Conservation (phyloP, 2,888 invertebrate species). For the Oxyscelio sp. region DNA sequence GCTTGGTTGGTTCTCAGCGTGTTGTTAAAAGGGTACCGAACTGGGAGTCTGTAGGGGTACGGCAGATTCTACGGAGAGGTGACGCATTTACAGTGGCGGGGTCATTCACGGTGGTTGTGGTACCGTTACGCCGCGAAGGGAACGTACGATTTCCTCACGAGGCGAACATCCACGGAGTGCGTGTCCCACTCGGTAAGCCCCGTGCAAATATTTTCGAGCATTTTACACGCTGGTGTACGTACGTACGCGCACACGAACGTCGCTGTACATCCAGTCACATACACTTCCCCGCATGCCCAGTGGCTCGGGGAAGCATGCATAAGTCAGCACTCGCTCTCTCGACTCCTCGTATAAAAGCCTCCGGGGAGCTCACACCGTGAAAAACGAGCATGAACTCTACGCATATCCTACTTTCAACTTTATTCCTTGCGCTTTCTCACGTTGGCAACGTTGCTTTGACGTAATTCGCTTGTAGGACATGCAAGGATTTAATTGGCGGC, state of each 20-base stretch:
- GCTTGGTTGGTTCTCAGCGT: too few relatives aligned
- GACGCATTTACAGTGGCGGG: slow-evolving; percentile 87
- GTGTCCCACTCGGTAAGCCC: slow-evolving; percentile 64
- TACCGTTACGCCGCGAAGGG: slow-evolving; percentile 84
- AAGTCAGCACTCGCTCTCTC: slow-evolving; percentile 78
- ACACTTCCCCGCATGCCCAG: slow-evolving; percentile 78
- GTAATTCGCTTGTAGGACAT: neutral
- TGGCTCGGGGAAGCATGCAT: slow-evolving; percentile 81
- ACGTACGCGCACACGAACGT: slow-evolving; percentile 59
- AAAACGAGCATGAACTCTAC: slow-evolving; percentile 49
- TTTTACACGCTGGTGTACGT: slow-evolving; percentile 54
- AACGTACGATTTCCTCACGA: slow-evolving; percentile 81
- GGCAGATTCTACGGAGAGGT: slow-evolving; percentile 82
- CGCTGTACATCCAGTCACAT: slow-evolving; percentile 77
- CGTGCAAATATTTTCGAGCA: slow-evolving; percentile 71
- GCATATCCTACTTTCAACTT: slow-evolving; percentile 58
- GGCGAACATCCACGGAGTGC: slow-evolving; percentile 63
- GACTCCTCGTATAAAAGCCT: slow-evolving; percentile 23
- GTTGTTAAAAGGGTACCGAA: slow-evolving; percentile 72
- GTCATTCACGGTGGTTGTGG: slow-evolving; percentile 84
- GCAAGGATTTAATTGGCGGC: slow-evolving; percentile 18
- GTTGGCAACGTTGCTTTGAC: slow-evolving; percentile 36
- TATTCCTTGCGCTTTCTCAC: slow-evolving; percentile 46
- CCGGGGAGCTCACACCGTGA: slow-evolving; percentile 32
- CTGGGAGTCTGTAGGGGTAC: slow-evolving; percentile 58